A percentile compares a stretch with the other conserved stretches of the same genome.
Evolutionary conservation across 1,140 invertebrate species (phyloP).

Genomic region (Heliconius himera): DNA sequence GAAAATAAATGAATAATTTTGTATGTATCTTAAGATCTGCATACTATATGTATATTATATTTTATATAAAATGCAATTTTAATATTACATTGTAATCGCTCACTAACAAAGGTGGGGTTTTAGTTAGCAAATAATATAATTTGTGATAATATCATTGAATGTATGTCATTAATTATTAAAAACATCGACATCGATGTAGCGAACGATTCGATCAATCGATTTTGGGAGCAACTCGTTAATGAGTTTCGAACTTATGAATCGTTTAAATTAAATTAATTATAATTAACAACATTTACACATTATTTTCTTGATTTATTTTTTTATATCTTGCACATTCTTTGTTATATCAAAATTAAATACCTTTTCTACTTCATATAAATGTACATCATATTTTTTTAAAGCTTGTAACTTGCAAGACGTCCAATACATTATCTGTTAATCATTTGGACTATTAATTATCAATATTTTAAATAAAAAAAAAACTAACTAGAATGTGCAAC

Average conservation of each 20-base stretch:
- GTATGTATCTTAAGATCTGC: not conserved
- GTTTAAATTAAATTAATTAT: not conserved
- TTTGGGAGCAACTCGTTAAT: not conserved
- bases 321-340: too few species aligned
- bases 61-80: not conserved
- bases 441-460: not conserved
- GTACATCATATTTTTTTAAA: not conserved
- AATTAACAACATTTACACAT: slow-evolving; percentile 1
- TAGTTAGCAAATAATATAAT: slow-evolving; percentile 4
- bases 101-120: not conserved
- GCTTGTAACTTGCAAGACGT: not conserved
- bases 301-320: not conserved
- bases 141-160: slow-evolving; percentile 10
- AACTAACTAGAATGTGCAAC: not conserved
- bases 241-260: not conserved
- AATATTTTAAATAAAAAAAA: not conserved
- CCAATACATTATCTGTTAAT: not conserved
- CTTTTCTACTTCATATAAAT: too few species aligned
- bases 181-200: not conserved
- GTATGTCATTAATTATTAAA: not conserved
- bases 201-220: not conserved
- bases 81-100: not conserved
- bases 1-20: slow-evolving; percentile 4
- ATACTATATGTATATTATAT: not conserved
- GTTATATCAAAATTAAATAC: not conserved